These are phyloP conservation scores for Henricia sp. DNA, from an alignment of 53 echinoderm and acorn worm genomes.

Conservation along the genomic window DNA sequence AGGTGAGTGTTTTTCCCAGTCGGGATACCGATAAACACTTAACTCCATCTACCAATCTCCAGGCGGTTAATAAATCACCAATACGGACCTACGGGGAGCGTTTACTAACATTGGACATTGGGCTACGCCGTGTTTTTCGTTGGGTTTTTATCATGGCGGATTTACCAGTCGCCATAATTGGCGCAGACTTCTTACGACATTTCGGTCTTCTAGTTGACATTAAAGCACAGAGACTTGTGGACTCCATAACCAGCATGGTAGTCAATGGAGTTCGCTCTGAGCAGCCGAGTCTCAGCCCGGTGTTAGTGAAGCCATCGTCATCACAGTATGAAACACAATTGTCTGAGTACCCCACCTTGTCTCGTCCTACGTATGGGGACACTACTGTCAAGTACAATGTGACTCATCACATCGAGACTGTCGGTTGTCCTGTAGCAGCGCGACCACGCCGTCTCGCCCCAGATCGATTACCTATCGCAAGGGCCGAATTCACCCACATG, in stretches of 20 bases:
- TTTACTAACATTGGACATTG: constrained; percentile 53
- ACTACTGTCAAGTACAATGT: constrained; percentile 33
- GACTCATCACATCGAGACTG: constrained; percentile 40
- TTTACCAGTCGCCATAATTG: constrained; percentile 40
- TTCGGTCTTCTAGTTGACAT: constrained; percentile 47
- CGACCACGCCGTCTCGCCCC: constrained; percentile 30
- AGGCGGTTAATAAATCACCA: neutral
- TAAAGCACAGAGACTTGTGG: constrained; percentile 35
- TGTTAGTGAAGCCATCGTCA: neutral
- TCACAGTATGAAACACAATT: constrained; percentile 3
- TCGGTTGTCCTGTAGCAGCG: constrained; percentile 2
- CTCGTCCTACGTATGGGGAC: neutral
- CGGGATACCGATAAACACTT: neutral
- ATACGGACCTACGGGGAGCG: constrained; percentile 47
- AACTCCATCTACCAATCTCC: neutral
- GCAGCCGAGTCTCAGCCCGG: neutral
- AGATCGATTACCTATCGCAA: constrained; percentile 8
- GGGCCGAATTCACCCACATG: constrained; percentile 42
- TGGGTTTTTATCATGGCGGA: constrained; percentile 60
- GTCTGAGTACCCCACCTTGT: neutral
- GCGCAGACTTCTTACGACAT: constrained; percentile 62
- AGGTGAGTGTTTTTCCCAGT: neutral
- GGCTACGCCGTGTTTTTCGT: constrained; percentile 43
- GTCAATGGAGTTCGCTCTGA: too few relatives aligned
- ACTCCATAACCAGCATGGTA: constrained; percentile 29